phyloP scores from a whole-genome alignment of 2,113 vertebrate species.

The Chlamydotis undulata region DNA sequence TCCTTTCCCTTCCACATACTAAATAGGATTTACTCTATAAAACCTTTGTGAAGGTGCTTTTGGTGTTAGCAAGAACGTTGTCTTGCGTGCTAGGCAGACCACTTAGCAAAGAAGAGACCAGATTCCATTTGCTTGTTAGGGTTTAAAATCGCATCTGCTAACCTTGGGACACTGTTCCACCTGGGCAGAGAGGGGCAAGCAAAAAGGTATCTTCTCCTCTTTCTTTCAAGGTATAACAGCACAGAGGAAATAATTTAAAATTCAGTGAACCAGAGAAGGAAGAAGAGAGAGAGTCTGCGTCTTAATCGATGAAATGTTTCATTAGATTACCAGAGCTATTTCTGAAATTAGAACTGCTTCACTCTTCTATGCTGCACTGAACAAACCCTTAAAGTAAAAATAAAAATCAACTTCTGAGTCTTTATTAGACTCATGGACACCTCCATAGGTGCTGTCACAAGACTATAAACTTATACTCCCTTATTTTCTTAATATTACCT shows the following conservation, averaged over 20 bases:
- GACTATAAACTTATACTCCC: neutral
- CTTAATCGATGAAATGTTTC: neutral
- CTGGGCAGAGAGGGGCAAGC: neutral
- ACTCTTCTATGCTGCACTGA: neutral
- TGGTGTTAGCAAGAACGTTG: neutral
- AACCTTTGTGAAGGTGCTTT: neutral
- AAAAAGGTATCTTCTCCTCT: neutral
- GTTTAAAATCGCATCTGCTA: neutral
- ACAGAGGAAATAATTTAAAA: neutral
- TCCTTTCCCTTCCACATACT: neutral
- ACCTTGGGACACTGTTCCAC: neutral
- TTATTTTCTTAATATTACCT: neutral
- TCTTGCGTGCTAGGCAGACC: neutral
- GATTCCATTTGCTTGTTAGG: neutral
- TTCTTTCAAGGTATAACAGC: neutral
- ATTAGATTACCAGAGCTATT: neutral
- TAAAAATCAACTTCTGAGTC: neutral
- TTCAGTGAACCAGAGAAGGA: neutral
- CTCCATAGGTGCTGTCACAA: neutral
- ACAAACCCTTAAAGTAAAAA: neutral
- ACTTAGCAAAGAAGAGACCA: neutral
- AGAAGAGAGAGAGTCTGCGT: neutral
- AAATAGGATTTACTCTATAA: neutral
- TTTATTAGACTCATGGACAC: neutral
- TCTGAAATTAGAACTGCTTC: neutral